A percentile compares a stretch with the other conserved stretches of the same genome.
Conservation (phyloP, 2,888 invertebrate genomes). For the Ceriagrion tenellum region DNA sequence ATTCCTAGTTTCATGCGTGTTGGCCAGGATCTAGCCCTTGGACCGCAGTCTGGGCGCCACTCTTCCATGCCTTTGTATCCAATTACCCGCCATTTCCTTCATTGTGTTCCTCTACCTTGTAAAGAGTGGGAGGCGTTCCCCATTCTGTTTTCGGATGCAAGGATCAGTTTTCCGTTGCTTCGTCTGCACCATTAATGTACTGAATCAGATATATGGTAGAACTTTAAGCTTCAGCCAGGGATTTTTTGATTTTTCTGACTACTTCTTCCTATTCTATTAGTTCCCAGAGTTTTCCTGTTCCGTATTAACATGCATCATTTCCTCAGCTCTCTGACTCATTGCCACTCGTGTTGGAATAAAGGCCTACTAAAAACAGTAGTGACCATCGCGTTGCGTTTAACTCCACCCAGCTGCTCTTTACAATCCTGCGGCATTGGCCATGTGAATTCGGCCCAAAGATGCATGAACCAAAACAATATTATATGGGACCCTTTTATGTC, state of each 20-base stretch:
- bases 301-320: too few relatives aligned
- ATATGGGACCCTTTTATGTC: too few relatives aligned
- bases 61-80: too few relatives aligned
- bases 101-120: not conserved
- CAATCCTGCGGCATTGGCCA: too few relatives aligned
- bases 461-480: too few relatives aligned
- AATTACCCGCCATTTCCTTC: not conserved
- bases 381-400: not conserved
- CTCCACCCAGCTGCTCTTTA: not conserved
- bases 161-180: not conserved
- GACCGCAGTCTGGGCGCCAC: too few relatives aligned
- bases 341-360: not conserved
- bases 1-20: too few relatives aligned
- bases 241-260: not conserved
- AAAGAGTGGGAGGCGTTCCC: not conserved
- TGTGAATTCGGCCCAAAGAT: too few relatives aligned
- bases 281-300: too few relatives aligned
- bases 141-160: not conserved
- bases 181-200: not conserved
- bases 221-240: not conserved
- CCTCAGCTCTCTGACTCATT: not conserved
- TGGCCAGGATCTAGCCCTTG: too few relatives aligned
- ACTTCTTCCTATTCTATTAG: not conserved
- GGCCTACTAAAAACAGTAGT: too few relatives aligned
- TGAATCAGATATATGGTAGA: not conserved